Conservation (phyloP, 2,888 invertebrate species). For the Cryptocephalus primarius region DNA sequence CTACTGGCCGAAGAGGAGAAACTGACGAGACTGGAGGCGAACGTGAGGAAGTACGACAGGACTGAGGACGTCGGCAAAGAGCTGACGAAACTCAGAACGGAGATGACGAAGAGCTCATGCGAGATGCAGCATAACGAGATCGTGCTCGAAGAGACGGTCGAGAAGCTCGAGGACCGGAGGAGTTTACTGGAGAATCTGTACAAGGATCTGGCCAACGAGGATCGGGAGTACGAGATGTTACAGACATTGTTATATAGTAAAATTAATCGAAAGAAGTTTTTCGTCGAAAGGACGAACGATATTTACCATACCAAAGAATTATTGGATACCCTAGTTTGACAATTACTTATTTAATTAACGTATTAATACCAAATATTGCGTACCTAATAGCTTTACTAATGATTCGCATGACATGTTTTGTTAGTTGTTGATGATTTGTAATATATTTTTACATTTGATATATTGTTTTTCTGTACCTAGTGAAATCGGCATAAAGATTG, state of each 20-base stretch:
- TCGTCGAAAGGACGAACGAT: slow-evolving; percentile 20
- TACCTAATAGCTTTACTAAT: slow-evolving; percentile 29
- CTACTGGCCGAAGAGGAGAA: slow-evolving; percentile 64
- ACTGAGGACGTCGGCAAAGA: slow-evolving; percentile 27
- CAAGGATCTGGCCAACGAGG: slow-evolving; percentile 31
- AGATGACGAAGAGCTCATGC: slow-evolving; percentile 36
- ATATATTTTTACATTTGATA: neutral
- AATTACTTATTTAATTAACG: slow-evolving; percentile 11
- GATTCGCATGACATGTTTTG: neutral
- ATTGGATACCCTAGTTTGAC: slow-evolving; percentile 37
- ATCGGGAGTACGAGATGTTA: slow-evolving; percentile 35
- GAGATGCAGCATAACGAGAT: slow-evolving; percentile 38
- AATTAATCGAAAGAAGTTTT: neutral
- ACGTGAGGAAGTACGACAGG: slow-evolving; percentile 38
- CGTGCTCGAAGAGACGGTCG: slow-evolving; percentile 34
- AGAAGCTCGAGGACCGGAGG: slow-evolving; percentile 27
- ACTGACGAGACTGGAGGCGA: slow-evolving; percentile 52
- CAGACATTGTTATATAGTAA: slow-evolving; percentile 32
- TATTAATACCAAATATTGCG: slow-evolving; percentile 37
- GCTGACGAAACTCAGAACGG: slow-evolving; percentile 29
- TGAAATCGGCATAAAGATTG: no score
- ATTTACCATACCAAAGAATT: slow-evolving; percentile 37
- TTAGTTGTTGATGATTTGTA: neutral
- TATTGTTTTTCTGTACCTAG: no score
- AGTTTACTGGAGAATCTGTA: slow-evolving; percentile 30